phyloP scores from a whole-genome alignment of 2,888 invertebrate species.

The Flabesymbios commensalis region DNA sequence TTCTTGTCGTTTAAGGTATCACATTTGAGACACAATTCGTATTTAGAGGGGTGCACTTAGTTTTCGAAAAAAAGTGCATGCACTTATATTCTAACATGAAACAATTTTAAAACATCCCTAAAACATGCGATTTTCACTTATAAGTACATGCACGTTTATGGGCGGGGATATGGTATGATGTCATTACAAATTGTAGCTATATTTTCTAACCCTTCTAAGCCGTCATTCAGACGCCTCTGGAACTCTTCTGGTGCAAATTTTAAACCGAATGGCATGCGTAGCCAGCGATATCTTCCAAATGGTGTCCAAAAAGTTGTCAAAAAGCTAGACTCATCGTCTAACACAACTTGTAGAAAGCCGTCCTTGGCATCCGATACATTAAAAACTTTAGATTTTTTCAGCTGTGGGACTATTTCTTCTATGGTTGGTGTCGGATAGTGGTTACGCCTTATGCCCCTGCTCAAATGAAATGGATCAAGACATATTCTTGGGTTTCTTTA shows the following conservation, averaged over 20 bases:
- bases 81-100: too few relatives aligned
- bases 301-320: constrained; percentile 31
- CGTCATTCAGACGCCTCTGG: neutral
- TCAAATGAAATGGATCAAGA: constrained; percentile 36
- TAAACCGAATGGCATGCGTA: constrained; percentile 10
- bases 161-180: too few relatives aligned
- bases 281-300: constrained; percentile 21
- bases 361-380: constrained; percentile 29
- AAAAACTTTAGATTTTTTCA: constrained; percentile 26
- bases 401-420: constrained; percentile 31
- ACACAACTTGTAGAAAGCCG: constrained; percentile 33
- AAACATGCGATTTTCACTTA: too few relatives aligned
- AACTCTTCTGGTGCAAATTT: constrained; percentile 6
- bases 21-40: too few relatives aligned
- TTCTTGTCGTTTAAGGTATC: too few relatives aligned
- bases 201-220: too few relatives aligned
- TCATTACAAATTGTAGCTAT: too few relatives aligned
- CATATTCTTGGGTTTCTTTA: constrained; percentile 35
- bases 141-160: too few relatives aligned
- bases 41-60: too few relatives aligned
- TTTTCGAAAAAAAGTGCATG: too few relatives aligned
- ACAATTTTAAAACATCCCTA: too few relatives aligned
- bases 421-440: constrained; percentile 34
- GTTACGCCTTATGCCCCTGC: constrained; percentile 28
- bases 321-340: constrained; percentile 19